Evolutionary conservation across 2,113 vertebrate species (phyloP).

Genomic region (Oncorhynchus clarkii): DNA sequence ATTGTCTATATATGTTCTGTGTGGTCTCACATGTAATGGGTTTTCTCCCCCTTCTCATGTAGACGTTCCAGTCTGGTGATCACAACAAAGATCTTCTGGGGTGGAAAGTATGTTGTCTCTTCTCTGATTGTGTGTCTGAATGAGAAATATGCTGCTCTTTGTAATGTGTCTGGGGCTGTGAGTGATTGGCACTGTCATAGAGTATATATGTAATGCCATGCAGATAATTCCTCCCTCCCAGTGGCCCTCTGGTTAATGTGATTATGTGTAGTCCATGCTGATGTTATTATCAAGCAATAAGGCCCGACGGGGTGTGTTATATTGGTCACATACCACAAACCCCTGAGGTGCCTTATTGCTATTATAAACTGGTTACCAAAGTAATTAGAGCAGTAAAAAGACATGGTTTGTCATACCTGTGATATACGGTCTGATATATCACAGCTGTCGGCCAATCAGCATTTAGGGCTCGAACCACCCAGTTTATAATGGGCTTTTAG

Average conservation of each 20-base stretch:
- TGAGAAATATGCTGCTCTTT: constrained; percentile 35
- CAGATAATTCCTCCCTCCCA: too few relatives aligned
- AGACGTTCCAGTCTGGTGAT: constrained; percentile 98
- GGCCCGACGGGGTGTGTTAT: too few relatives aligned
- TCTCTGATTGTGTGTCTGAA: neutral
- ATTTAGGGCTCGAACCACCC: too few relatives aligned
- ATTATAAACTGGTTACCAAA: too few relatives aligned
- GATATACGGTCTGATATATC: too few relatives aligned
- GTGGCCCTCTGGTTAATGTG: constrained; percentile 25
- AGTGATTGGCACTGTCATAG: neutral
- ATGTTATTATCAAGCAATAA: constrained; percentile 13
- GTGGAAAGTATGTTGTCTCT: constrained; percentile 90
- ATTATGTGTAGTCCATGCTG: constrained; percentile 40
- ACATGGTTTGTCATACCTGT: too few relatives aligned
- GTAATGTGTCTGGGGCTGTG: constrained; percentile 5
- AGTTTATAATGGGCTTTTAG: constrained; percentile 32
- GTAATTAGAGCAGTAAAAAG: too few relatives aligned
- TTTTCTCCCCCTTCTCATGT: constrained; percentile 28
- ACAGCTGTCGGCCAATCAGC: too few relatives aligned
- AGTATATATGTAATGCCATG: constrained; percentile 7
- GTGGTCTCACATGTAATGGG: too few relatives aligned
- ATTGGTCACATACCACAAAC: too few relatives aligned
- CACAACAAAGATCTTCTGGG: constrained; percentile 99
- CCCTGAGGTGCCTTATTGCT: too few relatives aligned
- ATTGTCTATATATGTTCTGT: neutral